phyloP scores from a whole-genome alignment of 30 jellyfish, hydroid and myxozoan species.

The Morbakka virulenta region DNA sequence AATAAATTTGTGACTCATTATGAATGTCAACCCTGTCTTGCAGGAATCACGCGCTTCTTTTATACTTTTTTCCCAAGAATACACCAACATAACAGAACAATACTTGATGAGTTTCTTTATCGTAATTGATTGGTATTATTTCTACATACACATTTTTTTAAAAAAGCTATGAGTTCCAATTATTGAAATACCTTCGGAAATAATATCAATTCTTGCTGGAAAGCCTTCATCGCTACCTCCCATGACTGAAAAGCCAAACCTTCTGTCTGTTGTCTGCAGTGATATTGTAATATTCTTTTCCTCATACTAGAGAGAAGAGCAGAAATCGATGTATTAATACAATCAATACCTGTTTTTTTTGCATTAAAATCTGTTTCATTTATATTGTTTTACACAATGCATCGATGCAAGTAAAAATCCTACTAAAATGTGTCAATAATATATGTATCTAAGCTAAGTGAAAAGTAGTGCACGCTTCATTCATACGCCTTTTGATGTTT shows the following conservation, averaged over 20 bases:
- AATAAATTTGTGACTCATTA: no score
- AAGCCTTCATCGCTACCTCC: conserved; percentile 96
- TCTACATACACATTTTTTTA: not conserved
- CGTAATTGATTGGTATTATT: not conserved
- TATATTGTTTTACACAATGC: no score
- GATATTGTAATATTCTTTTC: conserved; percentile 36
- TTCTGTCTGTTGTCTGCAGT: conserved; percentile 46
- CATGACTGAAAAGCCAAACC: conserved; percentile 96
- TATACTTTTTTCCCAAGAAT: not conserved
- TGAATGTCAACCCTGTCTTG: no score
- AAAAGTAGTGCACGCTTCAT: no score
- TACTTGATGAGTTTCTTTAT: not conserved
- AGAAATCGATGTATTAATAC: no score
- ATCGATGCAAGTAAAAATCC: no score
- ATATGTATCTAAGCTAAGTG: no score
- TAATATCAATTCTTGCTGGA: conserved; percentile 85
- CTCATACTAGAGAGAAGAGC: conserved; percentile 70
- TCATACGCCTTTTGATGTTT: no score
- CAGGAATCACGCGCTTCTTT: not conserved
- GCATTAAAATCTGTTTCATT: no score
- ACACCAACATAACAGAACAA: not conserved
- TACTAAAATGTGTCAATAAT: no score
- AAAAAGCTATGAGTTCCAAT: not conserved
- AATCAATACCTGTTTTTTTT: no score
- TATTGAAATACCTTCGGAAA: conserved; percentile 61